A percentile compares a stretch with the other conserved stretches of the same genome.
Evolutionary conservation across 2,113 vertebrate species (phyloP).

Genomic region (Ptyas mucosa): DNA sequence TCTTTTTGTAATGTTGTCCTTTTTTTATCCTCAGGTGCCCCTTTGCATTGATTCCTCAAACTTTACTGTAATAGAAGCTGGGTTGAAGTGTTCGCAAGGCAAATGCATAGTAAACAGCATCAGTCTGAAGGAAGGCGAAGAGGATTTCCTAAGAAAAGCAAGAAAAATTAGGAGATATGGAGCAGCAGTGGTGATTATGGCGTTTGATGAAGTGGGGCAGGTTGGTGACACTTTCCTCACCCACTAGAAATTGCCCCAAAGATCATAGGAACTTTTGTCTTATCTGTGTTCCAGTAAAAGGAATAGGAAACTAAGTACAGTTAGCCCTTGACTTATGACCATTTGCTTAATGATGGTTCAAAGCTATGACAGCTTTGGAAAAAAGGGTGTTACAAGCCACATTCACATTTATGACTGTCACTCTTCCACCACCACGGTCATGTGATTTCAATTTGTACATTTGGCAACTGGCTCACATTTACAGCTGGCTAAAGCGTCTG

Average conservation of each 20-base stretch:
- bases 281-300: neutral
- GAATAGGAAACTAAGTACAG: neutral
- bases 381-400: neutral
- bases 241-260: neutral
- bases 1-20: neutral
- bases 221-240: conserved; percentile 59
- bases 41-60: conserved; percentile 96
- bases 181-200: conserved; percentile 93
- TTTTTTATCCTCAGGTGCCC: conserved; percentile 76
- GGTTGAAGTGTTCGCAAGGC: conserved; percentile 92
- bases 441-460: neutral
- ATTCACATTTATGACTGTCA: neutral
- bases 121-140: conserved; percentile 94
- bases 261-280: neutral
- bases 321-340: neutral
- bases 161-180: conserved; percentile 83
- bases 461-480: neutral
- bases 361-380: neutral
- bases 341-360: neutral
- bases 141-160: conserved; percentile 84
- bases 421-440: neutral
- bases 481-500: neutral
- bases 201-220: conserved; percentile 95
- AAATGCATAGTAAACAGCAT: conserved; percentile 98
- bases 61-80: conserved; percentile 92